Base-by-base conservation (phyloP, 2,797 vertebrate genomes). In the Tapirus indicus region DNA sequence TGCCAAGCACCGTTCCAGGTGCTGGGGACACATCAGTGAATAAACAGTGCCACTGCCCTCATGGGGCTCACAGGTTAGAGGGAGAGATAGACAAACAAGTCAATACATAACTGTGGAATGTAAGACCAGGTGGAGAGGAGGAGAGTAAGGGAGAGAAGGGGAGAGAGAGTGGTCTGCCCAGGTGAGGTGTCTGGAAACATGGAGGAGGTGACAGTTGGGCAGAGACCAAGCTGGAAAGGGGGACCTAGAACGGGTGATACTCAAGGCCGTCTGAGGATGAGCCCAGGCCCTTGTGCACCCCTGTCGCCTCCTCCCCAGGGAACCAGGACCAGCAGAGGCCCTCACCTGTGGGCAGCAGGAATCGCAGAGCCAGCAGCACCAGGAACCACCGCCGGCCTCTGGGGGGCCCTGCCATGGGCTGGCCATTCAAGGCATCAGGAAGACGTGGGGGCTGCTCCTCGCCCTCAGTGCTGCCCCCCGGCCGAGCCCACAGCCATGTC, bases 401-500 rank as follows among this genome's bases (percentile, higher is more conserved):
- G 23, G 54, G 75, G 38, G 21, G 66, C 88, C 80, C 95, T 92
- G 92, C 71, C 83, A 17, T 0, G 4, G 52, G 54, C 74, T 11
- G 1, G 98, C 96, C 97, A 98, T 98, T 96, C 94, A 97, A 64
- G 6, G 69, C 93, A 95, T 97, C 85, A 80, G 88, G 88, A 93
- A 89, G 58, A 68, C 4, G 10, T 8, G 3, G 75, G 84, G 69
- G 56, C 68, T 38, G 35, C 74, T 94, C 77, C 74, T 96, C 58
- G 88, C 32, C 62, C 35, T 56, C 0, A 3, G n/a, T 44, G 7
- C 41, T 56, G 91, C 44, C 84, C 60, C 47, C 16, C 0, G 17
- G 77, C 71, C 0, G 20, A 93, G 72, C 83, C 71, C 64, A 74
- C 35, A 44, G 58, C n/a, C 38, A 52, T 75, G 77, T 5, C 80